Evolutionary conservation across 2,797 vertebrate species (phyloP).

Genomic region (Gymnodraco acuticeps): DNA sequence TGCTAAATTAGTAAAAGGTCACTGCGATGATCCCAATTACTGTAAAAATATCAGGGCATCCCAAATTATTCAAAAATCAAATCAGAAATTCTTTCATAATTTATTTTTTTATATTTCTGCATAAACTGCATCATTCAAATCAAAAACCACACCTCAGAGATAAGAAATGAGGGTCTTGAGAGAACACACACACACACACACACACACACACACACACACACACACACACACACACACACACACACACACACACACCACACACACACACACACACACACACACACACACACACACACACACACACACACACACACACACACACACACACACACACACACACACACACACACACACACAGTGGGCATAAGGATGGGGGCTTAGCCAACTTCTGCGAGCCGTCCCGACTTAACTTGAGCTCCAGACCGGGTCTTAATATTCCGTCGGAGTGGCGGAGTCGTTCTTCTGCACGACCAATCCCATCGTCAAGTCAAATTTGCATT

Average conservation of each 20-base stretch:
- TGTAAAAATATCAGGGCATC: background rate
- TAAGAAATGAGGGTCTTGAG: conserved; percentile 44
- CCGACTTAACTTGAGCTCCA: conserved; percentile 82
- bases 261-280: conserved; percentile 45
- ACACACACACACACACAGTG: conserved; percentile 50
- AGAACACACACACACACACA: conserved; percentile 23
- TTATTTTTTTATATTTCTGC: background rate
- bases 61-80: background rate
- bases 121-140: conserved; percentile 44
- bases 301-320: conserved; percentile 1
- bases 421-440: conserved; percentile 93
- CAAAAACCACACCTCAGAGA: conserved; percentile 46
- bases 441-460: conserved; percentile 88
- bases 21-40: background rate
- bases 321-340: conserved; percentile 10
- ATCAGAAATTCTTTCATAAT: conserved; percentile 7
- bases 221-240: no score
- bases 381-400: conserved; percentile 82
- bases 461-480: conserved; percentile 94
- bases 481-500: conserved; percentile 98
- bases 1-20: background rate
- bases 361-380: conserved; percentile 86
- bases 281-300: conserved; percentile 37
- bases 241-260: no score
- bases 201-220: conserved; percentile 10